Evolutionary conservation across 2,888 invertebrate genomes (phyloP), one percentile per base, ranked within the genome.

Genomic region (Pyralis farinalis): DNA sequence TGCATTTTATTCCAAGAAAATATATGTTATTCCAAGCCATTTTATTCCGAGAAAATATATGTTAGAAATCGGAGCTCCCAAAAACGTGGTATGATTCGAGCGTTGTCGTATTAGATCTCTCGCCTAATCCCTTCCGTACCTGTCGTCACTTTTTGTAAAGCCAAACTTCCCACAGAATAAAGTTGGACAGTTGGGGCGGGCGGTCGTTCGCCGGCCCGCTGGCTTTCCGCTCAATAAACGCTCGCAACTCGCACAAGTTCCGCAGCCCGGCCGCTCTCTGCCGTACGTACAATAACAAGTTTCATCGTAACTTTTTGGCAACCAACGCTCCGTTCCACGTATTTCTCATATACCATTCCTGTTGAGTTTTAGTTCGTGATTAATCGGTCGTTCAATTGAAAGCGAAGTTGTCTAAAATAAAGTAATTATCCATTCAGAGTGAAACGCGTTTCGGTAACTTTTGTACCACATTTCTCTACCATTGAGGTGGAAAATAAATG

Each of bases 191-290:
- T 40, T 16, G 16, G 46, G 44, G 51, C 43, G 53, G 51, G 48
- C 45, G 31, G 45, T 51, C 16, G 16, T 4, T n/a, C 44, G 41
- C 40, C 43, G 40, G 46, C 44, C 49, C 55, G 49, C 47, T 58
- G 55, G 58, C 62, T 69, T 74, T 71, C 66, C 70, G 67, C 69
- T 61, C 73, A 72, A 76, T 75, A 72, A 69, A 67, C 57, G 67
- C 50, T 65, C 40, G 55, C 55, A 49, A 49, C 55, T 58, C 56
- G 54, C 52, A 51, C 57, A 59, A 67, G 58, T 63, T 64, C 32
- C 9, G 29, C 29, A 12, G 52, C 51, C 49, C 56, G 54, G 49
- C 46, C 55, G 49, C 52, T 40, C 53, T 44, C 48, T 44, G 42
- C 40, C 49, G 50, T 56, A 52, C 50, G 53, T 52, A 55, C 63